These are phyloP conservation scores for Stegostoma tigrinum DNA, from an alignment of 2,113 vertebrate genomes.

Conservation along the genomic window DNA sequence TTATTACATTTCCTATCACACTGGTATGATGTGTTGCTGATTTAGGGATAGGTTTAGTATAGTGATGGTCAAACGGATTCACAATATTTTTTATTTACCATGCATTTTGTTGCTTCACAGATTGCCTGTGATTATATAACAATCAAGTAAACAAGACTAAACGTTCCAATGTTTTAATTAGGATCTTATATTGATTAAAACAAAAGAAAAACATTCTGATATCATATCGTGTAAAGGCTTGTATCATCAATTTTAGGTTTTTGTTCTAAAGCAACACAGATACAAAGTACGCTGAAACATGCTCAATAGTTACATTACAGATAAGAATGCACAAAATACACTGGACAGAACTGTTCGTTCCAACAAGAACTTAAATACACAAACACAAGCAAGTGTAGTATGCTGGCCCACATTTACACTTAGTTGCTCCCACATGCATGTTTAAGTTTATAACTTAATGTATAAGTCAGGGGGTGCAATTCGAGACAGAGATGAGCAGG, in stretches of 20 bases:
- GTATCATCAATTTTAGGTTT: not conserved
- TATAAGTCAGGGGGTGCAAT: too few species aligned
- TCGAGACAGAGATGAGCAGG: too few species aligned
- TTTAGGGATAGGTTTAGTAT: not conserved
- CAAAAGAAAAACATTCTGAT: not conserved
- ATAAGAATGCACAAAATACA: not conserved
- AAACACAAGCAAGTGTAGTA: not conserved
- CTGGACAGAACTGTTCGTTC: not conserved
- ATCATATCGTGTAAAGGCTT: not conserved
- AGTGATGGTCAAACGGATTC: not conserved
- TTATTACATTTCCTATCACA: not conserved
- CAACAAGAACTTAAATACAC: not conserved
- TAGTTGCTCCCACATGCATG: not conserved
- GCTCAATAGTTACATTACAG: not conserved
- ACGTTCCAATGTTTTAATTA: not conserved
- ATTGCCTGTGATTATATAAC: not conserved
- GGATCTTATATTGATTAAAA: not conserved
- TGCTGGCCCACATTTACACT: too few species aligned
- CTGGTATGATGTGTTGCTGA: not conserved
- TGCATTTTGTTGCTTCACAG: not conserved
- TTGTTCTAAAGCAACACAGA: not conserved
- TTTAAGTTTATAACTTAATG: not conserved
- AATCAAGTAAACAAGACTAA: not conserved
- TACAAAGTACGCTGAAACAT: not conserved
- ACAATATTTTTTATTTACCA: not conserved